Percentiles rank a stretch among this genome's conserved stretches.
Evolutionary conservation across 2,888 invertebrate genomes (phyloP).

Genomic region (Drosophila maculinotata): DNA sequence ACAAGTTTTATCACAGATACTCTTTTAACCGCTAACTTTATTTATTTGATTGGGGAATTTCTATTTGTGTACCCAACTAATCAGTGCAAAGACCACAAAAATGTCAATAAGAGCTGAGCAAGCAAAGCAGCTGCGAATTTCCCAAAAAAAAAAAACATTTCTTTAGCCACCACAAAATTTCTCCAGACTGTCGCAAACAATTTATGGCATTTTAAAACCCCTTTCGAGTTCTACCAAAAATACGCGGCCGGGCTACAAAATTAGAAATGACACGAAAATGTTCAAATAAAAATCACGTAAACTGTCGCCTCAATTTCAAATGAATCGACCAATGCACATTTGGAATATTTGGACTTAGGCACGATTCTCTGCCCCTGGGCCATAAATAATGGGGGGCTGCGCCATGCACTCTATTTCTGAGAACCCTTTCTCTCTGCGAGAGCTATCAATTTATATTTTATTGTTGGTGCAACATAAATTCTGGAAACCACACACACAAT

Average conservation of each 20-base stretch:
- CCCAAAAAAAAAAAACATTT: constrained; percentile 27
- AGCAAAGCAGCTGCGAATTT: constrained; percentile 70
- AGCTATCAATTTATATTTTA: constrained; percentile 56
- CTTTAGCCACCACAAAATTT: constrained; percentile 56
- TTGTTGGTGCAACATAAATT: constrained; percentile 63
- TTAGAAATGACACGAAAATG: constrained; percentile 61
- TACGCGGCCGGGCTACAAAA: constrained; percentile 59
- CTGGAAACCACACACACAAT: constrained; percentile 70
- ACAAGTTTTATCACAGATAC: not conserved
- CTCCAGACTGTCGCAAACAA: constrained; percentile 40
- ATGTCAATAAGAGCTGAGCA: constrained; percentile 57
- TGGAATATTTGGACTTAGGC: constrained; percentile 69
- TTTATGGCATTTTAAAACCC: constrained; percentile 76
- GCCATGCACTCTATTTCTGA: constrained; percentile 56
- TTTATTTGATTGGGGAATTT: constrained; percentile 6
- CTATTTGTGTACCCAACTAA: constrained; percentile 44
- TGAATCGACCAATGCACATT: constrained; percentile 56
- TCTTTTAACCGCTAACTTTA: not conserved
- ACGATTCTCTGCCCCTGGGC: constrained; percentile 64
- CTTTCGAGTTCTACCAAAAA: constrained; percentile 44
- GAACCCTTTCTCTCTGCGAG: constrained; percentile 63
- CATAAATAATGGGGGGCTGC: constrained; percentile 70
- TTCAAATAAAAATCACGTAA: constrained; percentile 80
- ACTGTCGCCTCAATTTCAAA: constrained; percentile 74
- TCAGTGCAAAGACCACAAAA: constrained; percentile 62